Evolutionary conservation across 1,140 invertebrate genomes (phyloP), one percentile per base, ranked within the genome.

Genomic region (Neodiprion fabricii): DNA sequence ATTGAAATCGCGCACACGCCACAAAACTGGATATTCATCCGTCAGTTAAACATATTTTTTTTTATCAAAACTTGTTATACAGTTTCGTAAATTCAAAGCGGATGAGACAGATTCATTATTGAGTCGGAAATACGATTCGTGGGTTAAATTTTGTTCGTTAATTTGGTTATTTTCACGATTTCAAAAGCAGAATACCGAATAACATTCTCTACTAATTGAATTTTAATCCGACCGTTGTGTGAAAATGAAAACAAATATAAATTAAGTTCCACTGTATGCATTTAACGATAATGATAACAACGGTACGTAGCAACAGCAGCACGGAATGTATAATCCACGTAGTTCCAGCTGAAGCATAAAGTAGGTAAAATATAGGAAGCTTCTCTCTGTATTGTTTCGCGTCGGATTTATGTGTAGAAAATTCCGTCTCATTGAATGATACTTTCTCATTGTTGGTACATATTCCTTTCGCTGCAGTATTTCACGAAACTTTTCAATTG

Each of bases 401-500:
- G 53, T 61, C 9, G 53, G 5, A 40, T 40, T 40, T 40, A 40
- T 40, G 28, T 40, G 28, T 40, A 40, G 28, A 40, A 40, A 40
- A 40, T 40, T 40, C 28, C 28, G 28, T 40, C 1, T 40, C n/a
- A 4, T 61, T 17, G 53, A 61, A 61, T 61, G n/a, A 61, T 61
- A 61, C 53, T 61, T 61, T 61, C 53, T 61, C n/a, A 5, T 12
- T 61, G 11, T 14, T 14, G 53, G 4, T 17, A 40, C 28, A 40
- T 40, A 40, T 40, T 40, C 28, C 28, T 40, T 40, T 40, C n/a
- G 4, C n/a, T 17, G 53, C n/a, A 61, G 53, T 61, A 61, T 61
- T 61, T 61, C 53, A 61, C 53, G 53, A 14, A 61, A 61, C 53
- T 61, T 61, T 61, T 61, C 53, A 5, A 61, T 61, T 61, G 53